Percentiles rank a stretch among this genome's conserved stretches.
Evolutionary conservation across 2,797 vertebrate genomes (phyloP).

Genomic region (Pseudochromis fuscus): DNA sequence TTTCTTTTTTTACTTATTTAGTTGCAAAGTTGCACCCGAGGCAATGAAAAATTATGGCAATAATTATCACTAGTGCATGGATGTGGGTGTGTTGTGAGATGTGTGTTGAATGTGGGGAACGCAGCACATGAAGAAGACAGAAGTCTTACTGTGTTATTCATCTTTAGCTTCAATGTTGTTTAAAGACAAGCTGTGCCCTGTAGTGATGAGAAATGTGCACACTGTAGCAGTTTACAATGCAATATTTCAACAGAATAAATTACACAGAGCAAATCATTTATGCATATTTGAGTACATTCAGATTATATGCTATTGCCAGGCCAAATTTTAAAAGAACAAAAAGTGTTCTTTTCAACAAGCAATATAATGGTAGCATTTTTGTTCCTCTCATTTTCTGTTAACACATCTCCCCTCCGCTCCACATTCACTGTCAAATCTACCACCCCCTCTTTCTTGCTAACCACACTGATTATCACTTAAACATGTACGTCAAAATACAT

Average conservation of each 20-base stretch:
- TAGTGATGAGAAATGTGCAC: background rate
- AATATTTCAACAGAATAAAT: background rate
- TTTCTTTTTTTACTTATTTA: constrained; percentile 44
- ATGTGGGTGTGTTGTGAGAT: background rate
- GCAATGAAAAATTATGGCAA: too few species aligned
- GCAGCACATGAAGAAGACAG: background rate
- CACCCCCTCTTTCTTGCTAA: background rate
- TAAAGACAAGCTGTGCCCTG: background rate
- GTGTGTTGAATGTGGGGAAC: background rate
- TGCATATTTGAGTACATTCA: too few species aligned
- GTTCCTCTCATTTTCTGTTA: background rate
- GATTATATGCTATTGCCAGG: too few species aligned
- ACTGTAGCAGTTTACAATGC: background rate
- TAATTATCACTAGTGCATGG: constrained; percentile 1
- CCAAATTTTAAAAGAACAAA: too few species aligned
- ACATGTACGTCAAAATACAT: background rate
- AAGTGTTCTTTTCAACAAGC: background rate
- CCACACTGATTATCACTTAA: constrained; percentile 21
- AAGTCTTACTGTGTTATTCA: background rate
- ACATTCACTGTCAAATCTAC: background rate
- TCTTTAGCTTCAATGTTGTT: background rate
- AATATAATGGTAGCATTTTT: background rate
- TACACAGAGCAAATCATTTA: background rate
- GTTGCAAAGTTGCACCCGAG: constrained; percentile 56
- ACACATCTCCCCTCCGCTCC: background rate